These are phyloP conservation scores for Desoria tigrina DNA, from an alignment of 2,888 invertebrate species.

Conservation along the genomic window DNA sequence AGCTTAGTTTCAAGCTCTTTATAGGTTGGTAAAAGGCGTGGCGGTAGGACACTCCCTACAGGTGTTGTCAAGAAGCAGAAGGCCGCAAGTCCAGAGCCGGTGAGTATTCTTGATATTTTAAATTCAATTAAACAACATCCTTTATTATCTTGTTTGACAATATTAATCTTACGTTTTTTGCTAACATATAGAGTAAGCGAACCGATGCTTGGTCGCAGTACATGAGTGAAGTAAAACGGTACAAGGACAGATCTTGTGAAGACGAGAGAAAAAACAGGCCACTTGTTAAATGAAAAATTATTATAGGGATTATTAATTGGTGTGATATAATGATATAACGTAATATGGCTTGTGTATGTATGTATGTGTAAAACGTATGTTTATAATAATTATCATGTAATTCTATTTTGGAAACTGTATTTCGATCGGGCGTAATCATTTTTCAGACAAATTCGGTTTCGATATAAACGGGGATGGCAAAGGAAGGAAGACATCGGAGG, in stretches of 20 bases:
- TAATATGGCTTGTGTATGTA: not conserved
- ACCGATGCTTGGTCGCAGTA: slow-evolving; percentile 92
- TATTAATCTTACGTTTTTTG: not conserved
- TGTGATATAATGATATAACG: not conserved
- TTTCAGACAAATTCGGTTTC: too few species aligned
- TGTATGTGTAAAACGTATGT: not conserved
- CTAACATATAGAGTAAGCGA: slow-evolving; percentile 58
- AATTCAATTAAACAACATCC: slow-evolving; percentile 1
- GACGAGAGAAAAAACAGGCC: slow-evolving; percentile 85
- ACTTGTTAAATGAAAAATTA: slow-evolving; percentile 73
- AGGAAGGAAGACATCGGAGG: too few species aligned
- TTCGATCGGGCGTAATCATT: too few species aligned
- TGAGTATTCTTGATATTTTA: slow-evolving; percentile 54
- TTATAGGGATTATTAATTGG: not conserved
- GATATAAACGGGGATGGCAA: too few species aligned
- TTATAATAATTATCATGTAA: slow-evolving; percentile 3
- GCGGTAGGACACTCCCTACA: slow-evolving; percentile 83
- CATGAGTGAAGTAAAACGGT: slow-evolving; percentile 89
- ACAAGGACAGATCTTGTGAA: slow-evolving; percentile 88
- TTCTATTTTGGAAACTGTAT: not conserved
- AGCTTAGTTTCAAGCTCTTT: slow-evolving; percentile 51
- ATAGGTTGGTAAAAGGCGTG: slow-evolving; percentile 76
- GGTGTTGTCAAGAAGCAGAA: slow-evolving; percentile 85
- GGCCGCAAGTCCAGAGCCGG: slow-evolving; percentile 59
- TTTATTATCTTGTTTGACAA: too few species aligned